Percentiles rank a stretch among this genome's conserved stretches.
Evolutionary conservation across 2,113 vertebrate genomes (phyloP).

Genomic region (Phylloscopus trochilus): DNA sequence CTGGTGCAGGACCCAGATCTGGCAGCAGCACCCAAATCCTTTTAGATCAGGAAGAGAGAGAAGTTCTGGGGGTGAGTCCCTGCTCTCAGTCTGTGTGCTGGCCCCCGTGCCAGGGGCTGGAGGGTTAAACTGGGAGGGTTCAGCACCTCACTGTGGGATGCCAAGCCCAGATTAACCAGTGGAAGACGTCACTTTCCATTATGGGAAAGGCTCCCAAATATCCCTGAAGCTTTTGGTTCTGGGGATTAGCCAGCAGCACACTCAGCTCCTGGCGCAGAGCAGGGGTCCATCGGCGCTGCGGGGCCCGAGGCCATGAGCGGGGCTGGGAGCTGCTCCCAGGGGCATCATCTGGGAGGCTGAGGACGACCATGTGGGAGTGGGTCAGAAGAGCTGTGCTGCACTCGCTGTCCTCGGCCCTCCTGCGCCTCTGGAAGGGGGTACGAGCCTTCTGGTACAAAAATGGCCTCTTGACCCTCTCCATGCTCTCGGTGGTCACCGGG

Average conservation of each 20-base stretch:
- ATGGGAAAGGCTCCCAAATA: constrained; percentile 3
- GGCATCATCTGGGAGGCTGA: background rate
- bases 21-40: background rate
- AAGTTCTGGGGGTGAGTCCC: background rate
- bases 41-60: background rate
- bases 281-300: rapidly evolving
- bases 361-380: constrained; percentile 30
- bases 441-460: constrained; percentile 70
- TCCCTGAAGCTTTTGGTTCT: background rate
- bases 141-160: background rate
- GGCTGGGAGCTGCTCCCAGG: background rate
- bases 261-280: background rate
- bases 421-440: background rate
- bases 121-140: constrained; percentile 6
- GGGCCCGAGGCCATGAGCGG: background rate
- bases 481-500: constrained; percentile 79
- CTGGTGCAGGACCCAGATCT: background rate
- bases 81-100: background rate
- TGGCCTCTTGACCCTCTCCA: constrained; percentile 80
- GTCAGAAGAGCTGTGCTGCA: background rate
- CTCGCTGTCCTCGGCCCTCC: background rate
- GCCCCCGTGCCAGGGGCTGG: background rate
- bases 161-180: constrained; percentile 42
- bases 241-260: background rate
- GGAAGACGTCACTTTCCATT: constrained; percentile 51